A percentile compares a stretch with the other conserved stretches of the same genome.
These are phyloP conservation scores for Gandaritis pyraliata DNA, from an alignment of 2,888 invertebrate species.

Conservation along the genomic window DNA sequence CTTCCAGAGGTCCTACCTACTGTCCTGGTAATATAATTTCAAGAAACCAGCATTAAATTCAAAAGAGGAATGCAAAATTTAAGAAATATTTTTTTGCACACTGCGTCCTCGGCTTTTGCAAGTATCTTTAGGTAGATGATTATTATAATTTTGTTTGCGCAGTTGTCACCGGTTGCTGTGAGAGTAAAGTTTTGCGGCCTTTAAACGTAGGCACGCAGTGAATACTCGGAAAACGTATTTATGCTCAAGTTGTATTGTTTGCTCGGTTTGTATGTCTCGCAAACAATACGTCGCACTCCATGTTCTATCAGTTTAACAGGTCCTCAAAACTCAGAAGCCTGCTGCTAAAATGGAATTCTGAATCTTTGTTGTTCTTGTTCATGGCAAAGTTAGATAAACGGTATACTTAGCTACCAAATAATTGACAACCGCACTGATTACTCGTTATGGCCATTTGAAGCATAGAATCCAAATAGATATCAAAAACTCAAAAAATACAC, in stretches of 20 bases:
- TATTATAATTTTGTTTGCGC: conserved; percentile 16
- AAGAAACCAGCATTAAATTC: too few species aligned
- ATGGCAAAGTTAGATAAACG: neutral
- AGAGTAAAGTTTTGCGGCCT: conserved; percentile 14
- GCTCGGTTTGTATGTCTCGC: conserved; percentile 25
- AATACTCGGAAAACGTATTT: conserved; percentile 29
- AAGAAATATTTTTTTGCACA: neutral
- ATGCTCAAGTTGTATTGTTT: conserved; percentile 34
- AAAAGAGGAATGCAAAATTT: too few species aligned
- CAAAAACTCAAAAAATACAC: too few species aligned
- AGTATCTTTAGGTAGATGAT: neutral
- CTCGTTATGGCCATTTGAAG: too few species aligned
- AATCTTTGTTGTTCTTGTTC: neutral
- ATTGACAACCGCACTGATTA: too few species aligned
- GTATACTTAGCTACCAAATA: too few species aligned
- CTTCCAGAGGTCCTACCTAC: too few species aligned
- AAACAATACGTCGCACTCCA: conserved; percentile 27
- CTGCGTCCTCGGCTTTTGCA: neutral
- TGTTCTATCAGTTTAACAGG: conserved; percentile 27
- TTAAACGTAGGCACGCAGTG: conserved; percentile 11
- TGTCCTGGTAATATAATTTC: too few species aligned
- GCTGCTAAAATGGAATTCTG: conserved; percentile 4
- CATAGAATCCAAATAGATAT: too few species aligned
- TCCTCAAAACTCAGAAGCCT: conserved; percentile 19
- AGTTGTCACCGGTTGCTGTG: conserved; percentile 6